These are phyloP conservation scores for Gorsachius magnificus DNA, from an alignment of 2,797 vertebrate genomes.

Conservation along the genomic window DNA sequence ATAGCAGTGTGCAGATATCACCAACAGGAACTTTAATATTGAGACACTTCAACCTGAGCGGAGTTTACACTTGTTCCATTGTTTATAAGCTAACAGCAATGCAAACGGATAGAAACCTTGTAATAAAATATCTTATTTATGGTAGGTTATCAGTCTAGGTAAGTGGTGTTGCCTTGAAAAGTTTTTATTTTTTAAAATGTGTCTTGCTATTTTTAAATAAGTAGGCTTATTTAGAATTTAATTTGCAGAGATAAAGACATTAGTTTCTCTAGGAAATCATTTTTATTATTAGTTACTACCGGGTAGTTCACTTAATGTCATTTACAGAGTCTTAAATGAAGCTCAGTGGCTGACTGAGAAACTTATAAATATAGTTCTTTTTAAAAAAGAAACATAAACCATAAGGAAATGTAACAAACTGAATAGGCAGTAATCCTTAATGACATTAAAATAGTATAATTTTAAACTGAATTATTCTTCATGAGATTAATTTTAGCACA, in stretches of 20 bases:
- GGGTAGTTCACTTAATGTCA: neutral
- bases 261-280: neutral
- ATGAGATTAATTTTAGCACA: neutral
- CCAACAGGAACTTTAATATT: slow-evolving; percentile 66
- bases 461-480: neutral
- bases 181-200: neutral
- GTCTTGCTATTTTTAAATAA: neutral
- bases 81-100: slow-evolving; percentile 52
- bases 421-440: neutral
- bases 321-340: neutral
- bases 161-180: neutral
- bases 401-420: neutral
- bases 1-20: slow-evolving; percentile 50
- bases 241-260: neutral
- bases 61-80: slow-evolving; percentile 60
- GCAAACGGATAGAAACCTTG: slow-evolving; percentile 34
- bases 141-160: slow-evolving; percentile 20
- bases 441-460: neutral
- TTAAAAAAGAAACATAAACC: neutral
- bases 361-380: neutral
- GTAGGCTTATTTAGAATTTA: neutral
- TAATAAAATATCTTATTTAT: slow-evolving; percentile 61
- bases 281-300: neutral
- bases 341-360: neutral
- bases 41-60: slow-evolving; percentile 57